These are phyloP conservation scores for Anser brachyrhynchus DNA, from an alignment of 2,113 vertebrate genomes.

Conservation along the genomic window DNA sequence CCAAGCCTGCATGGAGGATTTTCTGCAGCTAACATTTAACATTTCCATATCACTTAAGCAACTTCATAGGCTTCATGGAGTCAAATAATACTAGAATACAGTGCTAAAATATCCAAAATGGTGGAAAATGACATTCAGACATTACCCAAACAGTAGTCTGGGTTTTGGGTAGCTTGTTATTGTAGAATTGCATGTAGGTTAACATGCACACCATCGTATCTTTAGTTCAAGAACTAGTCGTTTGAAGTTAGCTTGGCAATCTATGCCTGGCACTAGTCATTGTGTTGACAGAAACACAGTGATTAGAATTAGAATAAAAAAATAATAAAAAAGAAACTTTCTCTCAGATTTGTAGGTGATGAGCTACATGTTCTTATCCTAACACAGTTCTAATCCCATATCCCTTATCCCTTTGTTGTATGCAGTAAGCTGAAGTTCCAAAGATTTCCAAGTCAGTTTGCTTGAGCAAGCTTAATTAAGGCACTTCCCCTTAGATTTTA, in stretches of 20 bases:
- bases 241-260: background rate
- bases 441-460: background rate
- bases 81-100: background rate
- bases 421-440: background rate
- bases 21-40: background rate
- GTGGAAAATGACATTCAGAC: background rate
- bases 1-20: background rate
- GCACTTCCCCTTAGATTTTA: background rate
- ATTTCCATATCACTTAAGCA: background rate
- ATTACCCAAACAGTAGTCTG: too few relatives aligned
- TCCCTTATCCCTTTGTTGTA: background rate
- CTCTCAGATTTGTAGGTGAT: too few relatives aligned
- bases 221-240: background rate
- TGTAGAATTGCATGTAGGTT: background rate
- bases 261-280: background rate
- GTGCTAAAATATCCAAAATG: background rate
- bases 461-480: background rate
- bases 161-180: background rate
- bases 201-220: background rate
- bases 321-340: too few relatives aligned
- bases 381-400: background rate
- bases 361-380: too few relatives aligned
- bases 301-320: too few relatives aligned
- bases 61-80: background rate
- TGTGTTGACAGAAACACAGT: background rate